A percentile compares a stretch with the other conserved stretches of the same genome.
These are phyloP conservation scores for Knipowitschia caucasica DNA, from an alignment of 2,797 vertebrate genomes.

Conservation along the genomic window DNA sequence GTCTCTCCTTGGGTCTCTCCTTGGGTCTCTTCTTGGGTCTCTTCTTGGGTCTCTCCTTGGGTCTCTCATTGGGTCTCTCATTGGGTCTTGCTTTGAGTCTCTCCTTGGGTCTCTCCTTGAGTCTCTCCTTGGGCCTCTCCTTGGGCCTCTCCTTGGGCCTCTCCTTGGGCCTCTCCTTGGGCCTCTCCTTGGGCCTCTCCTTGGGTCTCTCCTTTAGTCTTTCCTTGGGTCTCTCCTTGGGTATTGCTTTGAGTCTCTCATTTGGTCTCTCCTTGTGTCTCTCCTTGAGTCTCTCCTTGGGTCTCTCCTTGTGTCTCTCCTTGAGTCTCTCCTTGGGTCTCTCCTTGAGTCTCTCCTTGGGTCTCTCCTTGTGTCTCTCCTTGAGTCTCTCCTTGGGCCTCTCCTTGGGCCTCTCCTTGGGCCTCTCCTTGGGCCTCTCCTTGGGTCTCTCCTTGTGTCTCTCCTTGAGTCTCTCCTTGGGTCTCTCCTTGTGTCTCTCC, in stretches of 20 bases:
- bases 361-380: background rate
- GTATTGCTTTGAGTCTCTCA: too few species aligned
- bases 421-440: background rate
- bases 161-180: background rate
- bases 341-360: background rate
- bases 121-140: background rate
- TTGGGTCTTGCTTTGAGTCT: too few species aligned
- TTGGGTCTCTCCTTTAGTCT: background rate
- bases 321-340: background rate
- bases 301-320: conserved; percentile 1
- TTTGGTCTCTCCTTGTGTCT: too few species aligned
- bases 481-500: background rate
- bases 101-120: background rate
- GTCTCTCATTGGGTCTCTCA: background rate
- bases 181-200: background rate
- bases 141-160: background rate
- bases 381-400: background rate
- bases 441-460: background rate
- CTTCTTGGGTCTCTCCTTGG: too few species aligned
- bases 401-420: background rate
- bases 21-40: too few species aligned
- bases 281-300: background rate
- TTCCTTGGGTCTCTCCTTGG: background rate
- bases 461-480: background rate
- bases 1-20: background rate